Evolutionary conservation across 2,113 vertebrate genomes (phyloP), one percentile per base, ranked within the genome.

Genomic region (Nansenia antarctica): DNA sequence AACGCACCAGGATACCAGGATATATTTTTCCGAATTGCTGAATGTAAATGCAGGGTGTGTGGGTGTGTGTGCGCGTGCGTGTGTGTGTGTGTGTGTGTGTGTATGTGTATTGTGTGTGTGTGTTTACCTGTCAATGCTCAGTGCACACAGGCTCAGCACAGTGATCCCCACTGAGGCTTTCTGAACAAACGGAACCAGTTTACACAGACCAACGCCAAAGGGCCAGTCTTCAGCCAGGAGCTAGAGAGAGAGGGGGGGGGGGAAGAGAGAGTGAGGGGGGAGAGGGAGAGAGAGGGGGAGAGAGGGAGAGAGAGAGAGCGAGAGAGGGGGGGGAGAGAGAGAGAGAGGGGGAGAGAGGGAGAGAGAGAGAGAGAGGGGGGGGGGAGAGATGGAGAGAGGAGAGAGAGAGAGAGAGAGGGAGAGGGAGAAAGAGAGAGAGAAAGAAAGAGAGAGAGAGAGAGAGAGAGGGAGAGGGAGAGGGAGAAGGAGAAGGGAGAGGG

Each of bases 151-250:
- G 82, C 98, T 99, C 73, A 99, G 78, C 82, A 98, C 96, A 11
- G 96, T 99, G 86, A 99, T 99, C 32, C 98, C 98, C 81, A 99
- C 95, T 0, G 96, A 98, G 0, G 95, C 92, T 69, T 99, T 99
- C 77, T 99, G 98, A 78, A 99, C 92, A 86, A 99, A 99, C n/a
- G 97, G 98, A 53, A 99, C 93, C 71, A 98, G 70, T 87, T 99
- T 99, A 81, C 98, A 99, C 85, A 99, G 86, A 82, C 93, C 92
- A 0, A 92, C 93, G 53, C 98, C 98, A 4, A 99, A 99, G 0
- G 97, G 96, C 98, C 98, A 99, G 80, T 96, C 94, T 73, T 94
- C 88, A 0, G 95, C 95, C 7, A 97, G 91, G 0, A 99, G 92
- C 98, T 99, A 86, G 60, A 58, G 70, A 65, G 60, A 82, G 27